Conservation (phyloP, 2,888 invertebrate genomes). For the Stomorhina lunata region DNA sequence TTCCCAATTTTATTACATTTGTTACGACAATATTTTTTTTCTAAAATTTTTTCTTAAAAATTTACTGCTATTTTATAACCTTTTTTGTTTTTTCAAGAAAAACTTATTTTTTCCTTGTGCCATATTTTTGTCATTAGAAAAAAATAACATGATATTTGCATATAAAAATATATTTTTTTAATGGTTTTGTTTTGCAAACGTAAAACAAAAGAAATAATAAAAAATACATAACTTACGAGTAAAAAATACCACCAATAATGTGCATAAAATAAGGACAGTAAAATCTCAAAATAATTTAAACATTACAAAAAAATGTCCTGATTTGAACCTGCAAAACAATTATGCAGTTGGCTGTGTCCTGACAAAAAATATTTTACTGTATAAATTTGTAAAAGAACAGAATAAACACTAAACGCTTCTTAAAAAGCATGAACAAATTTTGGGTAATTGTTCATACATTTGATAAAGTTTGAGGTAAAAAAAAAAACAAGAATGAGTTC, state of each 20-base stretch:
- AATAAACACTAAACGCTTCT: too few species aligned
- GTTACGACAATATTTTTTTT: too few species aligned
- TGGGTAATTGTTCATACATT: slow-evolving; percentile 54
- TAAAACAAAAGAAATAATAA: slow-evolving; percentile 23
- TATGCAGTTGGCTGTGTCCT: neutral
- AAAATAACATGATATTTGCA: slow-evolving; percentile 35
- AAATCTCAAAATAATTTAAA: neutral
- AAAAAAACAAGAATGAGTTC: slow-evolving; percentile 7
- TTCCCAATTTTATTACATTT: too few species aligned
- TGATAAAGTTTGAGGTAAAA: slow-evolving; percentile 41
- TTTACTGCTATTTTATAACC: neutral
- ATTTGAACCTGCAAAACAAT: neutral
- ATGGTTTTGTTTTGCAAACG: slow-evolving; percentile 33
- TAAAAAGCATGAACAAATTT: slow-evolving; percentile 4
- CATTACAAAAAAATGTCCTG: neutral
- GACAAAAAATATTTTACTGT: neutral
- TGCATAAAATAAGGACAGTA: neutral
- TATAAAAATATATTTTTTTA: slow-evolving; percentile 28
- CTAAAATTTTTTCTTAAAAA: too few species aligned
- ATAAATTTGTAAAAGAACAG: too few species aligned
- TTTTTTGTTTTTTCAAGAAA: neutral
- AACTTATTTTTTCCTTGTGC: neutral
- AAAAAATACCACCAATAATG: slow-evolving; percentile 11
- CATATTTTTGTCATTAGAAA: slow-evolving; percentile 46
- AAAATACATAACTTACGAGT: neutral